Base-by-base conservation (phyloP, 2,888 invertebrate species). In the Caenorhabditis plicata region DNA sequence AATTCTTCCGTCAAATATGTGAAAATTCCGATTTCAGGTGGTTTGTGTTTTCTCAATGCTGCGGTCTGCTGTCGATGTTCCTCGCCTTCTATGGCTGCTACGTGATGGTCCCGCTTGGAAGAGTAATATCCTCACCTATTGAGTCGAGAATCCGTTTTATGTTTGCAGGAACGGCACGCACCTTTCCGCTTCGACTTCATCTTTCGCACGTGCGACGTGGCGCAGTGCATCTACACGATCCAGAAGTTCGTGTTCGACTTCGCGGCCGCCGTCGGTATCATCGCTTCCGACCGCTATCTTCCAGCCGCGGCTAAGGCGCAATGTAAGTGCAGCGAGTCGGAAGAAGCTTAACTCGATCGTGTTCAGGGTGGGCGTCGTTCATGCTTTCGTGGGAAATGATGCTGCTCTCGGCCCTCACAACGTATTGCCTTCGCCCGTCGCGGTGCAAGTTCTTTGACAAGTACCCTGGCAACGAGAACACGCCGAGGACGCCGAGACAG, bases 241-340 rank as follows among this genome's bases (percentile, higher is more conserved):
- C 78, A 78, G 53, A 78, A 78, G 49, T 74, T 78, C 29, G 63
- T 72, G 15, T 74, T 77, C 39, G 78, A 79, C 40, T 75, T 80
- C 23, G 66, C 71, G 11, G 73, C 73, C 3, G 67, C 68, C 7
- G 54, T 78, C 39, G 74, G 68, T 4, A 38, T 76, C 15, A 69
- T 78, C 38, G 47, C 55, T 11, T 48, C 62, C 27, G 74, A 74
- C 45, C 53, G 69, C 7, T 35, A 63, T 15, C 53, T 80, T n/a
- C 71, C 74, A 7, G 62, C 71, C 3, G 55, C 64, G 11, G 72
- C 75, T 2, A 77, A 78, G 44, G 73, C 75, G 13, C 70, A 70
- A 44, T 78, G 78, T 78, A 41, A 64, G 69, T 53, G 29, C 8
- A 27, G 29, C 13, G 29, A 27, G 7, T 27, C 29, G 7, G 29